Base-by-base conservation (phyloP, 2,113 vertebrate genomes). In the Lycocorax pyrrhopterus region DNA sequence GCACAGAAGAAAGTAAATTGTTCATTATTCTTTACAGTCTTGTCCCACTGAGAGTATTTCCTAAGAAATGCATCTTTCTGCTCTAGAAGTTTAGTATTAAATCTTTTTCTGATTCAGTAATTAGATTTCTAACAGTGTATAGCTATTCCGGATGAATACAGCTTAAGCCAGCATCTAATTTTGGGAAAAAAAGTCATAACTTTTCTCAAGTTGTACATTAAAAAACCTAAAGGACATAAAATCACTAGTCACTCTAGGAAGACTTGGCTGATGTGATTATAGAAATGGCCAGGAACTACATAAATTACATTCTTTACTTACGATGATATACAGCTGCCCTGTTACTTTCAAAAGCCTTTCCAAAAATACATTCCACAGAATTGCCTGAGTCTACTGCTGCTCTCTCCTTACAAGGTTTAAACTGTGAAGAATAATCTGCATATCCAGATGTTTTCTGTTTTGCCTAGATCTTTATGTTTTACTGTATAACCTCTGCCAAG, bases 171-270 rank as follows among this genome's bases (percentile, higher is more conserved):
- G 51, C 30, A 78, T 41, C n/a, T 66, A 44, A 33, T 23, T 67
- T 79, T 80, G 77, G 29, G 37, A 5, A 67, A 81, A 81, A 87
- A 73, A 27, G 17, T 66, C 53, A 71, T 71, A n/a, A 29, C 16
- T 84, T 86, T 87, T 68, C 60, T 92, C 14, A 71, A 84, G 53
- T 35, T 81, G 20, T 74, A 74, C n/a, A 49, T 78, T 84, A 69
- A 93, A 86, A 93, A 92, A 60, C 23, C 26, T 53, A 69, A 67
- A 63, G 33, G 68, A 94, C 33, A 43, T 90, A 96, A 92, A 90
- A 81, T 96, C 79, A 89, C 88, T 89, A 72, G 90, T 92, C 88
- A 90, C 88, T 96, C 80, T 55, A 92, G 88, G 90, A 94, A 90
- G 76, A 44, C 53, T 72, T 93, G 90, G 92, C 90, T 84, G 88